Conservation (phyloP, 2,797 vertebrate genomes). For the Microchirus variegatus region DNA sequence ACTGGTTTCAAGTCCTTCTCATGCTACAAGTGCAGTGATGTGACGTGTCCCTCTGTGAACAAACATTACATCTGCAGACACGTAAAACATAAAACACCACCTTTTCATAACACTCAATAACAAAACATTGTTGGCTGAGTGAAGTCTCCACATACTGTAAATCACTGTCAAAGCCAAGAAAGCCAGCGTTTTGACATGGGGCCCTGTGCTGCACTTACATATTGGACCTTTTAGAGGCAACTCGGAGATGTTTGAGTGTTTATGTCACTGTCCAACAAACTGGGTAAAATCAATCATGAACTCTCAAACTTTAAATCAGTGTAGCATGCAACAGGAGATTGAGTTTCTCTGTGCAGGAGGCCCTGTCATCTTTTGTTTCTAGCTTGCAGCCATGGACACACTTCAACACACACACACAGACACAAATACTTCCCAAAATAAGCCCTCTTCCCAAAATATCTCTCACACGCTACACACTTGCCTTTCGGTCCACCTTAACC, state of each 20-base stretch:
- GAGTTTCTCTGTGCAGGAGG: constrained; percentile 55
- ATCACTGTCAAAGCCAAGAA: constrained; percentile 10
- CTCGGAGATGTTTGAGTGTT: constrained; percentile 37
- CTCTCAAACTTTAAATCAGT: constrained; percentile 61
- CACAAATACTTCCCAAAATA: constrained; percentile 18
- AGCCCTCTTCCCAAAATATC: constrained; percentile 72
- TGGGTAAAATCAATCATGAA: constrained; percentile 59
- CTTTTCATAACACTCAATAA: not conserved
- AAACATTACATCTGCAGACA: constrained; percentile 2
- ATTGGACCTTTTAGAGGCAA: constrained; percentile 42
- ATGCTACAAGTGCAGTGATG: not conserved
- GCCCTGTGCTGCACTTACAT: constrained; percentile 22
- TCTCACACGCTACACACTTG: constrained; percentile 60
- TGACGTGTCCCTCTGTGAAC: not conserved
- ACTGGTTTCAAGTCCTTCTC: too few species aligned
- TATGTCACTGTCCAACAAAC: constrained; percentile 47
- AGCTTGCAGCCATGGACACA: constrained; percentile 30
- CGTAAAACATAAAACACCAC: not conserved
- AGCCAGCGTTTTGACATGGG: constrained; percentile 9
- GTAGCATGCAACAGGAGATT: constrained; percentile 55
- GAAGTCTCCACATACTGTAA: constrained; percentile 7
- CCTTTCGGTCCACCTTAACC: constrained; percentile 61
- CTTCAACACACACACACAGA: constrained; percentile 30
- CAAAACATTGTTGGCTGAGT: too few species aligned
- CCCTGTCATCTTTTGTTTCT: constrained; percentile 62